Conservation (phyloP, 2,797 vertebrate genomes). For the Oreochromis grahami region DNA sequence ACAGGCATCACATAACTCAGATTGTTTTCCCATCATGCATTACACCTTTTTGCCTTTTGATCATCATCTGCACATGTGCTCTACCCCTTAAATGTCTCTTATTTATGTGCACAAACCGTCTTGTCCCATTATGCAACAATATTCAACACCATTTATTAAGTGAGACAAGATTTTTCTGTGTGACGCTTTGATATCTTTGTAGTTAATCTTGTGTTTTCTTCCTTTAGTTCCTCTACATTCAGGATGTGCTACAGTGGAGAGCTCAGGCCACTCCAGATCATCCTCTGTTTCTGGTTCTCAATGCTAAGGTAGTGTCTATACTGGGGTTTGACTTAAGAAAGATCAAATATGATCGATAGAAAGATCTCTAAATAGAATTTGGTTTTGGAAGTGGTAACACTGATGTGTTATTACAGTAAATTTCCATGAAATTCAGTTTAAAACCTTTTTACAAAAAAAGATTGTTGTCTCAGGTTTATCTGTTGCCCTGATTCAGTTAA, state of each 20-base stretch:
- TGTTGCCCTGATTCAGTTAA: not conserved
- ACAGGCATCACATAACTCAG: not conserved
- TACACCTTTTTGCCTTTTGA: not conserved
- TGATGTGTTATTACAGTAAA: not conserved
- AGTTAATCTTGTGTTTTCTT: not conserved
- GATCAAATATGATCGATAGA: not conserved
- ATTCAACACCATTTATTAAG: not conserved
- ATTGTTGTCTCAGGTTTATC: not conserved
- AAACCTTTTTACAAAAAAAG: not conserved
- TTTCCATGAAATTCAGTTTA: not conserved
- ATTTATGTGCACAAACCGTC: not conserved
- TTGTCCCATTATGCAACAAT: not conserved
- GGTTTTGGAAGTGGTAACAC: not conserved
- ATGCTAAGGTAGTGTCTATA: slow-evolving; percentile 82
- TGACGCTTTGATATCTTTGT: not conserved
- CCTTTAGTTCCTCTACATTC: slow-evolving; percentile 90
- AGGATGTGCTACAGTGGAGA: slow-evolving; percentile 94
- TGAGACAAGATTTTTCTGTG: not conserved
- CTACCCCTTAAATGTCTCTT: not conserved
- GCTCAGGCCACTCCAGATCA: slow-evolving; percentile 96
- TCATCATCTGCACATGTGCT: not conserved
- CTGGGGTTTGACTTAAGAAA: not conserved
- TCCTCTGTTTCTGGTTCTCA: slow-evolving; percentile 88
- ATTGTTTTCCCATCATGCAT: not conserved
- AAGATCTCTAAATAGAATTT: not conserved